phyloP scores from a whole-genome alignment of 2,888 invertebrate genomes.

The Blastobasis adustella region DNA sequence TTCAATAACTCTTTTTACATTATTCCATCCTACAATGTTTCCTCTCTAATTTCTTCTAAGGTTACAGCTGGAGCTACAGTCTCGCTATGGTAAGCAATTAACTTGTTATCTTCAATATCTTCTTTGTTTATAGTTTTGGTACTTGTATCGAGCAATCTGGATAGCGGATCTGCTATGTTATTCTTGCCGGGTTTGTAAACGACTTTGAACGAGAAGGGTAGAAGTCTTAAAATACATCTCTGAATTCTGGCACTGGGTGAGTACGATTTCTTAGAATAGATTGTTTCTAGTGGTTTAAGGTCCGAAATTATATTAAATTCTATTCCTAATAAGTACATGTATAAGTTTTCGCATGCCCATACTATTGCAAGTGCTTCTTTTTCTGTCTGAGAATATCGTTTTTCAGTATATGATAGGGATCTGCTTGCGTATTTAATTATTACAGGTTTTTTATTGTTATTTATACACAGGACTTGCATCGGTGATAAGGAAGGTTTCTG shows the following conservation, averaged over 20 bases:
- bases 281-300: conserved; percentile 1
- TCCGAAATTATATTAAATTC: not conserved
- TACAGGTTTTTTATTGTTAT: not conserved
- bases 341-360: conserved; percentile 7
- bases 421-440: conserved; percentile 1
- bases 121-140: not conserved
- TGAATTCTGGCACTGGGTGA: not conserved
- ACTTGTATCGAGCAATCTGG: conserved; percentile 1
- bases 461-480: conserved; percentile 5
- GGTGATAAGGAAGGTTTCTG: conserved; percentile 3
- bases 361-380: conserved; percentile 7
- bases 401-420: conserved; percentile 2
- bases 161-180: conserved; percentile 8
- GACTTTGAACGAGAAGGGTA: conserved; percentile 3
- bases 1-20: conserved; percentile 2
- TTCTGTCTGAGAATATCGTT: conserved; percentile 10
- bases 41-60: conserved; percentile 1
- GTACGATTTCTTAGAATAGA: not conserved
- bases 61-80: not conserved
- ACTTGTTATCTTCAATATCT: not conserved
- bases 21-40: not conserved
- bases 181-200: conserved; percentile 8
- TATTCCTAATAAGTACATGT: conserved; percentile 7
- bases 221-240: not conserved
- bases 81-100: not conserved